Conservation (phyloP, 2,113 vertebrate genomes). For the Scatophagus argus region DNA sequence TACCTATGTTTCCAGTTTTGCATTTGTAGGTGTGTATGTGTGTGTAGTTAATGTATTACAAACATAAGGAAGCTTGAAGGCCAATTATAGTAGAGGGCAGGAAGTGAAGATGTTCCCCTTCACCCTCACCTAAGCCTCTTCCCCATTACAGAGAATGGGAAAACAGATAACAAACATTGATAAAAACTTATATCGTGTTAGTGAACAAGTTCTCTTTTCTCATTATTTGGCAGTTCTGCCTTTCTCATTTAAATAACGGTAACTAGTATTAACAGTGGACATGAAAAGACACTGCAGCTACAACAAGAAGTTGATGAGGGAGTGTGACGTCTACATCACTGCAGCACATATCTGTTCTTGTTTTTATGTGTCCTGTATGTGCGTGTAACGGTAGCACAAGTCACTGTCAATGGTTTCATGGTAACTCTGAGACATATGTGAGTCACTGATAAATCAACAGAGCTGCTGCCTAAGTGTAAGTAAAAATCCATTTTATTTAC, state of each 20-base stretch:
- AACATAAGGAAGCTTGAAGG: constrained; percentile 39
- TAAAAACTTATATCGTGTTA: constrained; percentile 13
- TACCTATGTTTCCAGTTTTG: background rate
- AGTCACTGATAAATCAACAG: constrained; percentile 45
- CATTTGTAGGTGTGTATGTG: background rate
- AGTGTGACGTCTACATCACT: constrained; percentile 5
- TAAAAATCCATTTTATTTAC: background rate
- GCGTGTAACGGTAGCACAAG: background rate
- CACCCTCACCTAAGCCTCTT: constrained; percentile 25
- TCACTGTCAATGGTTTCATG: constrained; percentile 17
- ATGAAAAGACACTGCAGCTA: background rate
- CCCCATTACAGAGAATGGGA: constrained; percentile 58
- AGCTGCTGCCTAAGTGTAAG: background rate
- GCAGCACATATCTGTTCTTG: constrained; percentile 10
- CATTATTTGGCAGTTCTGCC: constrained; percentile 14
- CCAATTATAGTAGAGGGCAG: background rate
- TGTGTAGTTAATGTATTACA: constrained; percentile 21
- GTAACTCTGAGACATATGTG: constrained; percentile 25
- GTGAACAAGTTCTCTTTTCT: constrained; percentile 61
- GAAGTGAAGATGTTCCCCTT: constrained; percentile 52
- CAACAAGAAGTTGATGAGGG: background rate
- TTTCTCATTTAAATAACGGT: constrained; percentile 11
- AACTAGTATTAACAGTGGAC: background rate
- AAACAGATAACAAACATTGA: constrained; percentile 48
- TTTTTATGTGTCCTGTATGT: background rate